Evolutionary conservation across 2,888 invertebrate genomes (phyloP).

Genomic region (Protula sp.): DNA sequence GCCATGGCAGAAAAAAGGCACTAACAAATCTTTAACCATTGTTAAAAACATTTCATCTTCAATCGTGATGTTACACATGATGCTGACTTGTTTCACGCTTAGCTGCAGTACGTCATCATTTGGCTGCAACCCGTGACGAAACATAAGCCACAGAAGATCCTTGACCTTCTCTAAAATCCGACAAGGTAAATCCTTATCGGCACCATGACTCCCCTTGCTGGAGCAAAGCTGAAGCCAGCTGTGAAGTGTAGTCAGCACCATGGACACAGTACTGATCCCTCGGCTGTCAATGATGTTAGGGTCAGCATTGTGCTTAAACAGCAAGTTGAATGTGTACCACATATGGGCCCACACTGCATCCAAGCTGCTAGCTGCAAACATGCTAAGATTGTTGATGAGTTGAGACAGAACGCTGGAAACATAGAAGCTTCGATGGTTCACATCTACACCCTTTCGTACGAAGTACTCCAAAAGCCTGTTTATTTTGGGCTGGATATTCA

Average conservation of each 20-base stretch:
- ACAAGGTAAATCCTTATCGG: not conserved
- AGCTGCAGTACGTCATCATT: constrained; percentile 7
- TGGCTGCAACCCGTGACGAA: constrained; percentile 4
- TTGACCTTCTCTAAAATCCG: not conserved
- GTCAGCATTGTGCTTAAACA: constrained; percentile 8
- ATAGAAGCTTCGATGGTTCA: not conserved
- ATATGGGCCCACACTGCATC: constrained; percentile 7
- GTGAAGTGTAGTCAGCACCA: constrained; percentile 6
- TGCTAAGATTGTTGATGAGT: constrained; percentile 4
- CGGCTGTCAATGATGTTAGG: constrained; percentile 9
- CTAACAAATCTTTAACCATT: not conserved
- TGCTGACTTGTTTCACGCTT: constrained; percentile 8
- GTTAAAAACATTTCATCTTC: not conserved
- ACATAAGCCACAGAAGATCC: constrained; percentile 3
- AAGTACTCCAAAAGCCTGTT: constrained; percentile 8
- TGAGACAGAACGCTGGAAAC: constrained; percentile 5
- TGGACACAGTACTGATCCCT: constrained; percentile 5
- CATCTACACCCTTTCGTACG: not conserved
- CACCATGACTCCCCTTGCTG: not conserved
- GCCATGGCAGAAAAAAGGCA: constrained; percentile 6
- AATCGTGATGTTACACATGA: constrained; percentile 7
- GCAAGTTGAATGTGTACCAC: constrained; percentile 2
- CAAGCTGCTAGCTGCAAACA: not conserved
- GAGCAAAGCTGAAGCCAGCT: constrained; percentile 3
- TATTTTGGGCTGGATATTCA: constrained; percentile 5